Evolutionary conservation across 2,113 vertebrate species (phyloP).

Genomic region (Silurus asotus): DNA sequence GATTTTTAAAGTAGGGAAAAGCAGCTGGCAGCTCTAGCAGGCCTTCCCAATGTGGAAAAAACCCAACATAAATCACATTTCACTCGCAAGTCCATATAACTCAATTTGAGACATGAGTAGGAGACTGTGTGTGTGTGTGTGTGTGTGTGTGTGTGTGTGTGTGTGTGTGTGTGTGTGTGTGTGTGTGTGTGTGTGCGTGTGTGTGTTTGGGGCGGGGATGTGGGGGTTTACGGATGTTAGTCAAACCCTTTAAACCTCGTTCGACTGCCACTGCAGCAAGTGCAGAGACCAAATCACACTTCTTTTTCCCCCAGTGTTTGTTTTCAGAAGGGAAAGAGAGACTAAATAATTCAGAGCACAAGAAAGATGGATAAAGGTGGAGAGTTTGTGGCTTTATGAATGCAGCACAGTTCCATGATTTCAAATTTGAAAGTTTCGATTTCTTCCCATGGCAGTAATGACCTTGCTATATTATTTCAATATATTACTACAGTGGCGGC

Average conservation of each 20-base stretch:
- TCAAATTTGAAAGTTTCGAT: constrained; percentile 44
- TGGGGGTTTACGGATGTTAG: background rate
- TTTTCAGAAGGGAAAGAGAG: constrained; percentile 34
- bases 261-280: constrained; percentile 13
- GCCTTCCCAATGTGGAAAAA: constrained; percentile 34
- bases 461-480: constrained; percentile 49
- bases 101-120: constrained; percentile 37
- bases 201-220: background rate
- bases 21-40: constrained; percentile 38
- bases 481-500: constrained; percentile 46
- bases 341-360: constrained; percentile 50
- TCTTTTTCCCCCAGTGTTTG: constrained; percentile 5
- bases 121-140: background rate
- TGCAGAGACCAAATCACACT: constrained; percentile 28
- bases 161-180: background rate
- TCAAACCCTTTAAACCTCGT: constrained; percentile 28
- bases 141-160: background rate
- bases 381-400: constrained; percentile 16
- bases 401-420: constrained; percentile 30
- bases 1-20: constrained; percentile 43
- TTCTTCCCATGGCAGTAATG: constrained; percentile 38
- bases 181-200: background rate
- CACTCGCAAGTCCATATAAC: constrained; percentile 39
- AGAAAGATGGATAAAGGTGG: background rate
- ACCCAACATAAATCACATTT: constrained; percentile 50